Evolutionary conservation across 2,797 vertebrate genomes (phyloP), one percentile per base, ranked within the genome.

Genomic region (Pteropus rufus): DNA sequence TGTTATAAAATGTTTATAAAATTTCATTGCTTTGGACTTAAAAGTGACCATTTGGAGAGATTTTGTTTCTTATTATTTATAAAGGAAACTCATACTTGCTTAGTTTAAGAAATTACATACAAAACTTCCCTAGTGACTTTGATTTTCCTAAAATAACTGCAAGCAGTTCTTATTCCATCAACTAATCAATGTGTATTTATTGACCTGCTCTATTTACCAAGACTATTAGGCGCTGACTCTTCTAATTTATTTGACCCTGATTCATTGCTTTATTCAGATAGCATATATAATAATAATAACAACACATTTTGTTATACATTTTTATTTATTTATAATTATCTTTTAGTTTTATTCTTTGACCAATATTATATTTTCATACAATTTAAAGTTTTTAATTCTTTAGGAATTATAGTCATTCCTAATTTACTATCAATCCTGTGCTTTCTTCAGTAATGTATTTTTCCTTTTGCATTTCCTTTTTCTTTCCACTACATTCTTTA

Each of bases 131-230:
- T 56, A 89, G n/a, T 39, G 91, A 77, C 91, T 97, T 97, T 87
- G 75, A 96, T 97, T 97, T 97, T 96, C 70, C 65, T 95, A 93
- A 95, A 97, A 96, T 98, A 97, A 96, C 89, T 96, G 36, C 60
- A 80, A 91, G 96, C 60, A 89, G 56, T 93, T 96, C 75, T 95
- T 96, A 94, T 80, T 97, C 89, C 95, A 97, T 96, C 69, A 91
- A 29, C 82, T 75, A 81, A 96, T 97, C 97, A 94, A 97, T 97
- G 79, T 34, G 77, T 95, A 97, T 93, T 94, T 97, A 98, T 96
- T 97, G 97, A 97, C 18, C 64, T 76, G 82, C 62, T 96, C 82
- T 81, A 89, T 89, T 95, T 96, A 94, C 92, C 52, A 95, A 87
- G 36, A 95, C 49, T 95, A 83, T 95, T 89, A 93, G 41, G 49